Evolutionary conservation across 2,888 invertebrate species (phyloP).

Genomic region (Podabrus alpinus): DNA sequence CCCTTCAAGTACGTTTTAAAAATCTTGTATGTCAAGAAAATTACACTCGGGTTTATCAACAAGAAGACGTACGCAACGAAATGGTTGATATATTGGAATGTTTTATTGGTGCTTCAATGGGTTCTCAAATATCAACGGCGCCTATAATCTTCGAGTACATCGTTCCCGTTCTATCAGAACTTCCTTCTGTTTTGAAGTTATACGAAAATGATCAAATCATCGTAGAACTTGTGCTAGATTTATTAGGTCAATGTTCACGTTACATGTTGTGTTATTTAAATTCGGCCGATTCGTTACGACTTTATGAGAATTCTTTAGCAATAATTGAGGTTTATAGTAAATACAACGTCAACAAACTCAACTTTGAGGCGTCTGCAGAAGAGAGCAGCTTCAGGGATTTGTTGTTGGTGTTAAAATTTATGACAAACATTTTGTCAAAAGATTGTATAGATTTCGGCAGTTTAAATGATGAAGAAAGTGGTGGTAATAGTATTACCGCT

Average conservation of each 20-base stretch:
- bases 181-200: constrained; percentile 70
- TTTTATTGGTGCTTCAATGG: constrained; percentile 72
- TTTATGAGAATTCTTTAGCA: constrained; percentile 70
- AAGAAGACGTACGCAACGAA: constrained; percentile 68
- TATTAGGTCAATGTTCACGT: constrained; percentile 74
- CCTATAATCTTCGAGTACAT: constrained; percentile 62
- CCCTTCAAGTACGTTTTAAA: constrained; percentile 60
- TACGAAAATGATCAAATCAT: constrained; percentile 82
- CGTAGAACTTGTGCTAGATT: constrained; percentile 73
- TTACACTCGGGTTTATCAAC: constrained; percentile 61
- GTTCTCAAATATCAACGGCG: constrained; percentile 59
- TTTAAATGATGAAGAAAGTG: constrained; percentile 25
- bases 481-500: constrained; percentile 54
- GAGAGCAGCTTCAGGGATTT: constrained; percentile 80
- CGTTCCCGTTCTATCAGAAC: constrained; percentile 67
- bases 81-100: constrained; percentile 77
- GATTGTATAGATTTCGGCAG: constrained; percentile 53
- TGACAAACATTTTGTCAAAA: constrained; percentile 56
- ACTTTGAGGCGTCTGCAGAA: constrained; percentile 67
- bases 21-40: constrained; percentile 59
- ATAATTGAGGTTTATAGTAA: constrained; percentile 72
- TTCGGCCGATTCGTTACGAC: constrained; percentile 63
- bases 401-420: constrained; percentile 76
- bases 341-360: constrained; percentile 67
- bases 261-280: constrained; percentile 69